A percentile compares a stretch with the other conserved stretches of the same genome.
Conservation (phyloP, 2,113 vertebrate genomes). For the Tursiops truncatus region DNA sequence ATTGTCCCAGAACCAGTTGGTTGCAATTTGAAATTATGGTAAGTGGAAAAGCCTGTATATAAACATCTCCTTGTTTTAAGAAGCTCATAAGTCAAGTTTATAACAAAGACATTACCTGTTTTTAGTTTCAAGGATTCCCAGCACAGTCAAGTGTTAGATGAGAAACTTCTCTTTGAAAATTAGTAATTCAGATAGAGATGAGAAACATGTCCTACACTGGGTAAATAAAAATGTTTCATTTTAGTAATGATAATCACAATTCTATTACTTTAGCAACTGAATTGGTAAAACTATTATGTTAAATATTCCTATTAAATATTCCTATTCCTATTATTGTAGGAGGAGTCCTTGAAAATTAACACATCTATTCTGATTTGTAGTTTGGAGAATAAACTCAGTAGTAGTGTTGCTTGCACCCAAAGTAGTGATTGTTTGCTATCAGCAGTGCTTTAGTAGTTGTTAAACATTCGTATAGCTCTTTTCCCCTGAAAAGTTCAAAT, state of each 20-base stretch:
- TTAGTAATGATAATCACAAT: not conserved
- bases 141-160: not conserved
- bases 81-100: not conserved
- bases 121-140: conserved; percentile 9
- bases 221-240: conserved; percentile 35
- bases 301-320: too few species aligned
- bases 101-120: not conserved
- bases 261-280: not conserved
- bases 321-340: not conserved
- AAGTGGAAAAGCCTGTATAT: not conserved
- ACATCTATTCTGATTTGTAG: not conserved
- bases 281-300: not conserved
- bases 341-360: not conserved
- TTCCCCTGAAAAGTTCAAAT: not conserved
- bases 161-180: not conserved
- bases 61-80: not conserved
- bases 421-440: not conserved
- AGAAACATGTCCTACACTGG: not conserved
- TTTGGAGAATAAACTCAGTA: not conserved
- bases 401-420: not conserved
- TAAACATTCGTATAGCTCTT: not conserved
- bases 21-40: not conserved
- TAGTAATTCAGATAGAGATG: not conserved
- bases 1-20: not conserved
- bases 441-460: not conserved